phyloP scores from a whole-genome alignment of 53 echinoderm and acorn worm species.

The Patiria pectinifera region DNA sequence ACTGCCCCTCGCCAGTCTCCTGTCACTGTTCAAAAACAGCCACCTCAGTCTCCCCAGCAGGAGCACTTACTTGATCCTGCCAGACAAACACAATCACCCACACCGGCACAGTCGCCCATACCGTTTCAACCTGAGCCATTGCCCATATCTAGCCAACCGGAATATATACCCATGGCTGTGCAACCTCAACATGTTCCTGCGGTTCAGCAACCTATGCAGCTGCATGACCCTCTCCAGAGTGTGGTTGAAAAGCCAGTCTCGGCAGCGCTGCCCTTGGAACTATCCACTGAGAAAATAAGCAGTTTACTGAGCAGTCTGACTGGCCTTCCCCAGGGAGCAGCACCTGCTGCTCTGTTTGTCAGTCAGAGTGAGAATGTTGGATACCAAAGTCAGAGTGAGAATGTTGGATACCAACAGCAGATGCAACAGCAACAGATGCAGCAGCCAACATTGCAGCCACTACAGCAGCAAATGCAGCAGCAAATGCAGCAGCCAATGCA shows the following conservation, averaged over 20 bases:
- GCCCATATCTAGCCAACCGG: background rate
- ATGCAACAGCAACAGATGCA: conserved; percentile 8
- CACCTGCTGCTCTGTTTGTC: background rate
- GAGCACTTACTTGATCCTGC: background rate
- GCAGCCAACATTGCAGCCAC: conserved; percentile 17
- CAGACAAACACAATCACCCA: background rate
- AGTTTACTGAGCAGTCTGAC: conserved; percentile 44
- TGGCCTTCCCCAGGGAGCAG: conserved; percentile 11
- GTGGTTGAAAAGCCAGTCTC: background rate
- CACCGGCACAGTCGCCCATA: background rate
- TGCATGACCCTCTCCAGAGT: background rate
- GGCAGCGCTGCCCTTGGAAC: background rate
- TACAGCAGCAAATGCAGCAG: conserved; percentile 18
- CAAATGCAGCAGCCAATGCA: conserved; percentile 2
- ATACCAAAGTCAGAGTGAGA: conserved; percentile 36
- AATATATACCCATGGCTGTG: background rate
- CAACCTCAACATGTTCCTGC: background rate
- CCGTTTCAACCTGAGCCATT: background rate
- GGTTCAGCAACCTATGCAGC: background rate
- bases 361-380: conserved; percentile 27
- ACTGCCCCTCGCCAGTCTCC: conserved; percentile 26
- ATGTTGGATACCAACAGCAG: conserved; percentile 12
- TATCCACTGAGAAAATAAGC: conserved; percentile 42
- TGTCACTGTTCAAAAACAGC: conserved; percentile 21
- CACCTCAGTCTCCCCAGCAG: background rate